A percentile compares a stretch with the other conserved stretches of the same genome.
These are phyloP conservation scores for Coremacera marginata DNA, from an alignment of 2,888 invertebrate species.

Conservation along the genomic window DNA sequence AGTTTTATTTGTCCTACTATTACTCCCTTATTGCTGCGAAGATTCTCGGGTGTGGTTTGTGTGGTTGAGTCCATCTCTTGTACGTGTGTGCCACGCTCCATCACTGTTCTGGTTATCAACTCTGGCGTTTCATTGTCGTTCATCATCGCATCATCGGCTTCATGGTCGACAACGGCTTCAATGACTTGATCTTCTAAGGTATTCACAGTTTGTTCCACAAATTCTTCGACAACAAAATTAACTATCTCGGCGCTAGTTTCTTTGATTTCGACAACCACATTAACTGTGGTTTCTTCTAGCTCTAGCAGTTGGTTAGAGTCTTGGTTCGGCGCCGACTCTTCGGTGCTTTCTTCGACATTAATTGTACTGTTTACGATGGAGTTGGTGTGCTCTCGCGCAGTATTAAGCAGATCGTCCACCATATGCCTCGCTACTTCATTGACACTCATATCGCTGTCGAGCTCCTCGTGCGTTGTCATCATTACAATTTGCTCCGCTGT, in stretches of 20 bases:
- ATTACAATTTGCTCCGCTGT: not conserved
- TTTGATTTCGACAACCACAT: conserved; percentile 5
- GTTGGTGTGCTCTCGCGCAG: conserved; percentile 54
- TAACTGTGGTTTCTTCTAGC: not conserved
- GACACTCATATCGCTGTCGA: conserved; percentile 33
- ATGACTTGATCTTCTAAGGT: conserved; percentile 22
- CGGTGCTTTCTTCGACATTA: not conserved
- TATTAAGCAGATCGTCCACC: conserved; percentile 59
- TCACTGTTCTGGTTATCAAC: not conserved
- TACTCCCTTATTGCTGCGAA: conserved; percentile 40
- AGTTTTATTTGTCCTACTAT: conserved; percentile 37
- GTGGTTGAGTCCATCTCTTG: conserved; percentile 62
- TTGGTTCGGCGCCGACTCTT: not conserved
- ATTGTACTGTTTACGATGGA: not conserved
- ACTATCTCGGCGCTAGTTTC: conserved; percentile 54
- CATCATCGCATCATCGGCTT: conserved; percentile 31
- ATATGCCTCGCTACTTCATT: conserved; percentile 57
- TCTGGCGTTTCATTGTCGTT: not conserved
- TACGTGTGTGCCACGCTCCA: conserved; percentile 39
- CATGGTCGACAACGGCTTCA: conserved; percentile 48
- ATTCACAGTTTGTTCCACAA: conserved; percentile 55
- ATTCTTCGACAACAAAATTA: conserved; percentile 55
- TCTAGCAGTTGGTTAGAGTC: not conserved
- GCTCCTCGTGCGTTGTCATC: not conserved
- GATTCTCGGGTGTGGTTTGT: conserved; percentile 62